Conservation (phyloP, 2,113 vertebrate genomes). For the Plotosus lineatus region DNA sequence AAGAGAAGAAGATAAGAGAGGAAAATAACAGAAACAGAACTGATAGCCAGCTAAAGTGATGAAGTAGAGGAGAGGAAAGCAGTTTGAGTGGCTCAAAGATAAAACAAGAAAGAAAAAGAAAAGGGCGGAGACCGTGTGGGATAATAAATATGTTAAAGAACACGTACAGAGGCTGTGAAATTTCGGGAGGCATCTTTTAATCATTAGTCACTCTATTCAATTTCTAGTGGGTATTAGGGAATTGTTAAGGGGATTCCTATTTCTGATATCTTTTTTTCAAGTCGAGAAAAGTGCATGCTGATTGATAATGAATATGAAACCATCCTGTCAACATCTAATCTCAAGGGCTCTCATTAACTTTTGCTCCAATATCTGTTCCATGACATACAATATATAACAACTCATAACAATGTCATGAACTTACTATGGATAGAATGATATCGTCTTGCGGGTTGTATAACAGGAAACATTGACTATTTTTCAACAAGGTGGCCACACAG, state of each 20-base stretch:
- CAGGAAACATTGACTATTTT: background rate
- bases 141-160: background rate
- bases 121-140: background rate
- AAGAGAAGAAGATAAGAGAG: background rate
- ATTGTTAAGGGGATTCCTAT: conserved; percentile 44
- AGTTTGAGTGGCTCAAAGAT: background rate
- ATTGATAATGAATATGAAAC: conserved; percentile 18
- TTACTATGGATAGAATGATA: background rate
- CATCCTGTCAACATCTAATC: conserved; percentile 15
- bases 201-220: conserved; percentile 45
- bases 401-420: background rate
- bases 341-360: background rate
- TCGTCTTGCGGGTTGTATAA: background rate
- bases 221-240: conserved; percentile 41
- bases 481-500: too few species aligned
- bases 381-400: background rate
- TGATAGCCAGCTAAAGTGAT: background rate
- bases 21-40: background rate
- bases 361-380: background rate
- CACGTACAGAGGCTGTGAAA: background rate
- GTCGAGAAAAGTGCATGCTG: conserved; percentile 26
- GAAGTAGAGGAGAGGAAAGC: background rate
- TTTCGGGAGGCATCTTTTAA: conserved; percentile 26
- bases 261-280: conserved; percentile 31
- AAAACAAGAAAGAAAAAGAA: background rate